Base-by-base conservation (phyloP, 2,888 invertebrate genomes). In the Periphyllus acericola region DNA sequence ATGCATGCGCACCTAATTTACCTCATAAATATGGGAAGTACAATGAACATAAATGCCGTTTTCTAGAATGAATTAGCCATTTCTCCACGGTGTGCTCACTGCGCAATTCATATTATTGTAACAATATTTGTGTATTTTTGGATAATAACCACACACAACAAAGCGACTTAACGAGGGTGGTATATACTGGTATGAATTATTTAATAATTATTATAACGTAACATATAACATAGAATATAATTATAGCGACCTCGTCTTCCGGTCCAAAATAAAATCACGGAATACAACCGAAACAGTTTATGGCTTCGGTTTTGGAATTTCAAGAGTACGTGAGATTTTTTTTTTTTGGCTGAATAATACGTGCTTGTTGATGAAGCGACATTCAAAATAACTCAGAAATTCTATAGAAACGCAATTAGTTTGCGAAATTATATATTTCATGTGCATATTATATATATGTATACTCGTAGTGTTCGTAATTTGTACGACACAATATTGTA, bases 141-240 rank as follows among this genome's bases (percentile, higher is more conserved):
- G 60, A 60, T 80, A 66, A n/a, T 71, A 32, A 25, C n/a, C 36
- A 6, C 14, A n/a, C 36, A 9, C n/a, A 79, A 80, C n/a, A 36
- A 60, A 3, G 36, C 14, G 25, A 29, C 32, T 21, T 17, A 36
- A 29, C 21, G 32, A 78, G 79, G 36, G 60, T 8, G 36, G n/a
- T 80, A 52, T 80, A n/a, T 36, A 80, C 66, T 8, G 36, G n/a
- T 80, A 52, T 80, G 36, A 66, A 80, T 80, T 80, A 80, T 80
- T 66, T 60, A 80, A 60, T 80, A 66, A 60, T 81, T 81, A 81
- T 66, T 40, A 81, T 60, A 36, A 60, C 34, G 79, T 1, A 21
- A 60, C 25, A 25, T 60, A 60, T 60, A n/a, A 60, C 25, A 25
- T 21, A 25, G 5, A n/a, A 60, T 9, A 25, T 21, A 25, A 1